Evolutionary conservation across 2,113 vertebrate genomes (phyloP).

Genomic region (Myrmecobius fasciatus): DNA sequence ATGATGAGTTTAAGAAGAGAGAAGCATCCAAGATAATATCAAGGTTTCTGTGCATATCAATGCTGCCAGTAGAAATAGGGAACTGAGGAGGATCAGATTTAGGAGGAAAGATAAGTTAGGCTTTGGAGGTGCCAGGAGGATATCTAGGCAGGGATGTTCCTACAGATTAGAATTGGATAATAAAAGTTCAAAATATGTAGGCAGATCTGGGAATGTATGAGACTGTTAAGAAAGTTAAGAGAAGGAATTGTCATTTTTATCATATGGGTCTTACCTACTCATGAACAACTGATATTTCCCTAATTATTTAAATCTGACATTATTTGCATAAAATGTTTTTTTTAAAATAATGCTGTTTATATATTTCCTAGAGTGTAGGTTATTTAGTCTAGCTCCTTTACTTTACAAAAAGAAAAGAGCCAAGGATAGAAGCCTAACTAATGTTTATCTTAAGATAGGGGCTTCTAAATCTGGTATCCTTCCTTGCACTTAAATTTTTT

Average conservation of each 20-base stretch:
- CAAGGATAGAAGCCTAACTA: not conserved
- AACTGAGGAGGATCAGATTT: not conserved
- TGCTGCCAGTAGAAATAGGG: not conserved
- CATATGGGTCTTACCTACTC: not conserved
- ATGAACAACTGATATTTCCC: not conserved
- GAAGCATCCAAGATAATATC: not conserved
- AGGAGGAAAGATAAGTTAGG: not conserved
- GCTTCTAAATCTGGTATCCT: not conserved
- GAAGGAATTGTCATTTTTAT: not conserved
- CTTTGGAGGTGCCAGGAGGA: not conserved
- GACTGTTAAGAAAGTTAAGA: not conserved
- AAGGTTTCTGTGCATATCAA: not conserved
- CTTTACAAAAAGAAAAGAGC: not conserved
- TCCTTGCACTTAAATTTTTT: not conserved
- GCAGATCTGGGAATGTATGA: not conserved
- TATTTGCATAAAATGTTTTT: not conserved
- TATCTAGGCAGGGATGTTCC: not conserved
- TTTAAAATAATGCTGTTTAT: not conserved
- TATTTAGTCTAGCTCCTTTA: not conserved
- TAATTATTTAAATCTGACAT: not conserved
- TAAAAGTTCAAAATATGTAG: not conserved
- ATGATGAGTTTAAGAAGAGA: not conserved
- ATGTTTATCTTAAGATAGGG: not conserved
- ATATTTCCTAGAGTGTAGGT: not conserved
- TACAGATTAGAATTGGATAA: not conserved